Conservation (phyloP, 2,888 invertebrate genomes). For the Cephus pulcher region DNA sequence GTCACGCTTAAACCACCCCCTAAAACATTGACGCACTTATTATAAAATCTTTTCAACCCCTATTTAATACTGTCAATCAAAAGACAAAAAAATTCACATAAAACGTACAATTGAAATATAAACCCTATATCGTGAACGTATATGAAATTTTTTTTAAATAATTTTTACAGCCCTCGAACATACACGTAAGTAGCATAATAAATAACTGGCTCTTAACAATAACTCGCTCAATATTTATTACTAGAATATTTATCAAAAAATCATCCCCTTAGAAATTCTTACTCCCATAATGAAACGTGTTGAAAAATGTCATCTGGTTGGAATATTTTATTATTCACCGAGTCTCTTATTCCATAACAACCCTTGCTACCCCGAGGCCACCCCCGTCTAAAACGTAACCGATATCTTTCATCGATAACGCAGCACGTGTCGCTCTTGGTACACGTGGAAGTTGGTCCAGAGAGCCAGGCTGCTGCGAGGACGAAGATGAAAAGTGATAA, state of each 20-base stretch:
- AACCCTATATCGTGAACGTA: neutral
- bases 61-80: neutral
- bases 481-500: neutral
- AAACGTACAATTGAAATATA: neutral
- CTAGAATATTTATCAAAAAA: neutral
- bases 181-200: neutral
- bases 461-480: neutral
- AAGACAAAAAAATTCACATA: neutral
- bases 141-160: neutral
- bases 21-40: neutral
- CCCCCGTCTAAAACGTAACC: neutral
- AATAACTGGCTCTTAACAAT: neutral
- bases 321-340: neutral
- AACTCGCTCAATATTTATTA: neutral
- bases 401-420: neutral
- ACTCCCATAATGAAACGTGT: neutral
- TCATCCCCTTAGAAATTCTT: neutral
- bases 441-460: neutral
- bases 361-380: neutral
- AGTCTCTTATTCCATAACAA: neutral
- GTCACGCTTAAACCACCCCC: neutral
- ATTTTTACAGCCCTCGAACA: neutral
- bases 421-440: neutral
- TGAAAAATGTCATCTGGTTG: neutral
- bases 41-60: neutral